These are phyloP conservation scores for Sardina pilchardus DNA, from an alignment of 2,113 vertebrate genomes.

Conservation along the genomic window DNA sequence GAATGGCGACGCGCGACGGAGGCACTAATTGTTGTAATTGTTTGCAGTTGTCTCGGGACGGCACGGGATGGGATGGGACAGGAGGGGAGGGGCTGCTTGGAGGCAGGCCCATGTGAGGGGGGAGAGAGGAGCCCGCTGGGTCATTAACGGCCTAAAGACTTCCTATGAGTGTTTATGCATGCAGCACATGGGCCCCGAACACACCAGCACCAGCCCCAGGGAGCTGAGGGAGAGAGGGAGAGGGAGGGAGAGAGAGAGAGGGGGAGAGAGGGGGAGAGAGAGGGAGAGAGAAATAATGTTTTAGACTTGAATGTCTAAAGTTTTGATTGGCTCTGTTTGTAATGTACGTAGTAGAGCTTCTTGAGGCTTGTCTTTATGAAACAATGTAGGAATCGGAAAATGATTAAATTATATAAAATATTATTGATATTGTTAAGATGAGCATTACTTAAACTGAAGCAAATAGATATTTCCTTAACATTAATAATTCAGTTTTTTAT, in stretches of 20 bases:
- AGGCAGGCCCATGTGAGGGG: no score
- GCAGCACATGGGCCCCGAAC: constrained; percentile 83
- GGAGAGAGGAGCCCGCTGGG: constrained; percentile 46
- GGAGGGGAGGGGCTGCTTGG: constrained; percentile 72
- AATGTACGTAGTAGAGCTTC: no score
- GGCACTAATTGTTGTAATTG: constrained; percentile 98
- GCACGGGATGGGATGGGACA: constrained; percentile 16
- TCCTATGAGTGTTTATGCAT: constrained; percentile 92
- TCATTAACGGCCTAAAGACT: constrained; percentile 91
- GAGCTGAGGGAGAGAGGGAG: constrained; percentile 71
- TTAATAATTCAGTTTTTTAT: background rate
- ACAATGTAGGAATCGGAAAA: background rate
- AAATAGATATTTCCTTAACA: background rate
- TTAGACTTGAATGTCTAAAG: no score
- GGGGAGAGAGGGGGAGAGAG: background rate
- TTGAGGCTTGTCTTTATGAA: background rate
- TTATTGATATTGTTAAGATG: background rate
- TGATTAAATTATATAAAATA: background rate
- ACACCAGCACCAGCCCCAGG: constrained; percentile 89
- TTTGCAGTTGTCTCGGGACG: constrained; percentile 86
- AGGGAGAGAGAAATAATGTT: background rate
- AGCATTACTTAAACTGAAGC: background rate
- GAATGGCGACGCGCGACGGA: constrained; percentile 83
- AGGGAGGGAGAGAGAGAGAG: background rate
- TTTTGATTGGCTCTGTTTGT: no score